Evolutionary conservation across 2,888 invertebrate genomes (phyloP).

Genomic region (Sesia bembeciformis): DNA sequence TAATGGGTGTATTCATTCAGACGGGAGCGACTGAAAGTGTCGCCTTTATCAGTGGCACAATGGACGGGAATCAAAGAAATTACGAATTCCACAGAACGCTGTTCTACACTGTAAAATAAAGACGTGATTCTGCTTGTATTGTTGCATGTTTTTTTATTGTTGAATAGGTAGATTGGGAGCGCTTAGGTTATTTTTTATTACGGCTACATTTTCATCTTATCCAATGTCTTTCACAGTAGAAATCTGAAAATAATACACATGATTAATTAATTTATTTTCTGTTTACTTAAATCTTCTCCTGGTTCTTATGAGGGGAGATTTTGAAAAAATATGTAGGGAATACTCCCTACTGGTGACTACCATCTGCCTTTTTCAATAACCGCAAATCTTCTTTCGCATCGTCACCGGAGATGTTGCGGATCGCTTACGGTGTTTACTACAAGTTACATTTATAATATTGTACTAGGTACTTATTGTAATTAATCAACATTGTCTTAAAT

Average conservation of each 20-base stretch:
- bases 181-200: conserved; percentile 1
- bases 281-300: too few relatives aligned
- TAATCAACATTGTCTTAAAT: too few relatives aligned
- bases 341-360: too few relatives aligned
- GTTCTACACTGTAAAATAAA: conserved; percentile 61
- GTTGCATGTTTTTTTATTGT: conserved; percentile 7
- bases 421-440: too few relatives aligned
- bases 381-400: too few relatives aligned
- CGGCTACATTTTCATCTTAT: neutral
- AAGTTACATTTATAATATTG: too few relatives aligned
- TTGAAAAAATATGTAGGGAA: too few relatives aligned
- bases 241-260: neutral
- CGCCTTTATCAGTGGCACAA: conserved; percentile 67
- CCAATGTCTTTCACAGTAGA: neutral
- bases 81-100: conserved; percentile 51
- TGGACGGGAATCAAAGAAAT: conserved; percentile 69
- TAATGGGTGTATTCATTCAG: conserved; percentile 71
- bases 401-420: too few relatives aligned
- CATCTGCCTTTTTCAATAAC: too few relatives aligned
- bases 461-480: too few relatives aligned
- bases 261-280: too few relatives aligned
- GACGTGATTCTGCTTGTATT: conserved; percentile 15
- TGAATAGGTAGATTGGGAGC: neutral
- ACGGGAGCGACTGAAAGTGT: conserved; percentile 58
- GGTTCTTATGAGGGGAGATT: too few relatives aligned